phyloP scores from a whole-genome alignment of 2,113 vertebrate genomes.

The Platysteira castanea region DNA sequence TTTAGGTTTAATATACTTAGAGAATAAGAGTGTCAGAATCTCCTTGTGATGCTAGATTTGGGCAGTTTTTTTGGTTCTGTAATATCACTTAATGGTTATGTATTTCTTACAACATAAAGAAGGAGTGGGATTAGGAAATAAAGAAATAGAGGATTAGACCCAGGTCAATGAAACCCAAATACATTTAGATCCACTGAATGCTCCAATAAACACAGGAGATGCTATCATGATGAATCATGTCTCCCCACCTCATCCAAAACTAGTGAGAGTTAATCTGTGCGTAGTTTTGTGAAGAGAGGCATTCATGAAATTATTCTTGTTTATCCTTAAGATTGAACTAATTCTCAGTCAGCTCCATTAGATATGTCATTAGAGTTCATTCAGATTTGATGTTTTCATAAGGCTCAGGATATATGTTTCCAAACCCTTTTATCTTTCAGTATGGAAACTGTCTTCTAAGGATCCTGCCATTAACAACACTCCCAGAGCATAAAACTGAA shows the following conservation, averaged over 20 bases:
- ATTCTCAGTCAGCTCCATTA: neutral
- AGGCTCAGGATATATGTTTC: neutral
- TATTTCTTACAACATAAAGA: neutral
- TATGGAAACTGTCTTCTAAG: neutral
- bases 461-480: neutral
- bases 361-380: neutral
- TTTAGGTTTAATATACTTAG: neutral
- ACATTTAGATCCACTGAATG: rapidly evolving
- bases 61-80: neutral
- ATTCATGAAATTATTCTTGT: neutral
- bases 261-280: neutral
- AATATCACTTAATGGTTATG: neutral
- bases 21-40: neutral
- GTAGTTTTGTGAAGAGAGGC: neutral
- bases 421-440: neutral
- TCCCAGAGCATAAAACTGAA: neutral
- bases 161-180: neutral
- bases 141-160: neutral
- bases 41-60: neutral
- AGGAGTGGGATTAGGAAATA: neutral
- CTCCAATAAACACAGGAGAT: neutral
- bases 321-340: neutral
- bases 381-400: neutral
- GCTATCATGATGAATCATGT: neutral
- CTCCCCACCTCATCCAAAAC: neutral